phyloP scores from a whole-genome alignment of 2,113 vertebrate species.

The Dolichallabes microphthalmus region DNA sequence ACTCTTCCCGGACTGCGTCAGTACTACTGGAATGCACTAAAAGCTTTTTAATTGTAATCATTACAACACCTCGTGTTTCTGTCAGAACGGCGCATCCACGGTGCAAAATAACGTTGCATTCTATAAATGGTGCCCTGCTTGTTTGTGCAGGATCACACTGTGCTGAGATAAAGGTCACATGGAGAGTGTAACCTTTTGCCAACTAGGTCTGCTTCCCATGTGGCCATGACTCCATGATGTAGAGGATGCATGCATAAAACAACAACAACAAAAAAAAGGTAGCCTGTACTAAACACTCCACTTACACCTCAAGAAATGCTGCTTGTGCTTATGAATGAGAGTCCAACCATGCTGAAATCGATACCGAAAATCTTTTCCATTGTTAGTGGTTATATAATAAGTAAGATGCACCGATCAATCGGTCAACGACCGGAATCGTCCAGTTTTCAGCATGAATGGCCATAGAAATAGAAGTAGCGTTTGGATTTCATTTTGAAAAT shows the following conservation, averaged over 20 bases:
- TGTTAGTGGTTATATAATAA: background rate
- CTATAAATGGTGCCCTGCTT: constrained; percentile 22
- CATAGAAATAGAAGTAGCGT: too few relatives aligned
- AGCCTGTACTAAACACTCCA: constrained; percentile 12
- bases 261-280: background rate
- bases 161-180: constrained; percentile 32
- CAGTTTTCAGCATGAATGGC: too few relatives aligned
- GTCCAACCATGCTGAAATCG: background rate
- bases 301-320: background rate
- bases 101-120: background rate
- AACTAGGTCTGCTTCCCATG: constrained; percentile 34
- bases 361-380: background rate
- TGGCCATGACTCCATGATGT: constrained; percentile 31
- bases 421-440: too few relatives aligned
- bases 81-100: background rate
- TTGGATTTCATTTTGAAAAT: too few relatives aligned
- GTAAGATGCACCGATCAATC: too few relatives aligned
- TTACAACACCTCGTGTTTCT: background rate
- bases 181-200: constrained; percentile 40
- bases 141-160: constrained; percentile 25
- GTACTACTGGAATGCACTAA: background rate
- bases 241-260: constrained; percentile 27
- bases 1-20: background rate
- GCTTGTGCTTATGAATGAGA: background rate
- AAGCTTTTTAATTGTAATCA: constrained; percentile 1